Evolutionary conservation across 2,888 invertebrate genomes (phyloP).

Genomic region (Hirtodrosophila trivittata): DNA sequence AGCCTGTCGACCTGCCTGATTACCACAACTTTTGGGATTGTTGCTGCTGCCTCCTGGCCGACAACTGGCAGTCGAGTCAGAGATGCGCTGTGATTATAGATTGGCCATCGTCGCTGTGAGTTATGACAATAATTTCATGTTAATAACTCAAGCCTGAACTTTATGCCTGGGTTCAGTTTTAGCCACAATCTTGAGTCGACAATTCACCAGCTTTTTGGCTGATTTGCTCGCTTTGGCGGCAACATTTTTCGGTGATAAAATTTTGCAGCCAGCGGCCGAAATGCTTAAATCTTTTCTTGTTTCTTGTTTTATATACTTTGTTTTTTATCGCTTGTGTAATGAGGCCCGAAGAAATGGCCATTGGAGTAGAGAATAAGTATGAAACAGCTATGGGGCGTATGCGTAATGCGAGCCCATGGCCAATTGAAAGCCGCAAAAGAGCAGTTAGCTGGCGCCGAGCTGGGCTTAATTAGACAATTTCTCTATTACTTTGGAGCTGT

Average conservation of each 20-base stretch:
- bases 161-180: conserved; percentile 16
- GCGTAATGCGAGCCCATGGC: conserved; percentile 60
- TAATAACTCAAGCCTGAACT: conserved; percentile 55
- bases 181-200: conserved; percentile 27
- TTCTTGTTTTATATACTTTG: conserved; percentile 3
- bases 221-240: conserved; percentile 9
- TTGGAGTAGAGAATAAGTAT: too few species aligned
- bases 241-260: conserved; percentile 33
- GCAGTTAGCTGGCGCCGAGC: neutral
- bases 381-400: conserved; percentile 65
- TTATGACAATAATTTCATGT: conserved; percentile 63
- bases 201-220: conserved; percentile 9
- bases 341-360: conserved; percentile 2
- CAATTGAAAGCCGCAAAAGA: conserved; percentile 50
- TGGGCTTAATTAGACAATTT: conserved; percentile 73
- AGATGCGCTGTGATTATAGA: conserved; percentile 49
- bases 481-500: conserved; percentile 68
- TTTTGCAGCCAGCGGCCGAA: conserved; percentile 20
- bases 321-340: conserved; percentile 51
- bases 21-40: neutral
- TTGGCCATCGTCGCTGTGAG: conserved; percentile 40
- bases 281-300: conserved; percentile 9
- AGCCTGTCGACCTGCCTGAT: conserved; percentile 11
- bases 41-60: conserved; percentile 5
- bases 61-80: conserved; percentile 14